These are phyloP conservation scores for Schizotus pectinicornis DNA, from an alignment of 2,888 invertebrate species.

Conservation along the genomic window DNA sequence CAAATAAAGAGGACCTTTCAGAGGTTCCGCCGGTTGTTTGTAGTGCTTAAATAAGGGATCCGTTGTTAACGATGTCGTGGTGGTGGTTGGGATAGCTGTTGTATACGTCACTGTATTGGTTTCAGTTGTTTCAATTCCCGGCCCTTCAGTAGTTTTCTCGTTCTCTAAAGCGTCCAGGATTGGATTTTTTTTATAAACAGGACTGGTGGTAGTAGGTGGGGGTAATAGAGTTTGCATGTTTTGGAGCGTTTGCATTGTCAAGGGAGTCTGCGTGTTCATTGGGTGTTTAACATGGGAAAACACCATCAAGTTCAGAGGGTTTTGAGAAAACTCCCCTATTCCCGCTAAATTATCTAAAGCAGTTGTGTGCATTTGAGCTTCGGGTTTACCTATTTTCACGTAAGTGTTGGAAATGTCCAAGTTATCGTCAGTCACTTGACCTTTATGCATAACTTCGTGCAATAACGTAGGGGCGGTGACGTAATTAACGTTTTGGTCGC, in stretches of 20 bases:
- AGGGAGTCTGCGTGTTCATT: slow-evolving; percentile 35
- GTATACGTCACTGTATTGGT: slow-evolving; percentile 36
- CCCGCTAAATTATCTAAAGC: slow-evolving; percentile 14
- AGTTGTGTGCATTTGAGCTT: slow-evolving; percentile 54
- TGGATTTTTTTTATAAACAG: slow-evolving; percentile 39
- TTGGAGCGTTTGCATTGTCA: slow-evolving; percentile 54
- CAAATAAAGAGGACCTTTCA: slow-evolving; percentile 71
- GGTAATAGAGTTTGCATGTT: slow-evolving; percentile 70
- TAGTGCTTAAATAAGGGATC: slow-evolving; percentile 69
- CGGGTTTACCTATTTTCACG: slow-evolving; percentile 58
- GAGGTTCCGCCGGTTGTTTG: slow-evolving; percentile 67
- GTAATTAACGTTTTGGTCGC: slow-evolving; percentile 46
- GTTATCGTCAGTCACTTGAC: slow-evolving; percentile 56
- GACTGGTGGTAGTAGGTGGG: slow-evolving; percentile 56
- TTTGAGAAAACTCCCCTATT: slow-evolving; percentile 6
- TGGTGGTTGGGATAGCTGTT: slow-evolving; percentile 52
- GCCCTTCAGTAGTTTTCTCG: slow-evolving; percentile 34
- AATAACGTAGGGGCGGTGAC: slow-evolving; percentile 45
- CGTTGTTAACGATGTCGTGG: slow-evolving; percentile 64
- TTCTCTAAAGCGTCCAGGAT: slow-evolving; percentile 39
- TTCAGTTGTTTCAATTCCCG: slow-evolving; percentile 26
- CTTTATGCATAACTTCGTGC: slow-evolving; percentile 54
- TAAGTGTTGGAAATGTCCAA: slow-evolving; percentile 55
- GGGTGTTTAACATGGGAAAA: slow-evolving; percentile 40
- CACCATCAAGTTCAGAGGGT: slow-evolving; percentile 26